A percentile compares a stretch with the other conserved stretches of the same genome.
These are phyloP conservation scores for Raja brachyura DNA, from an alignment of 2,113 vertebrate genomes.

Conservation along the genomic window DNA sequence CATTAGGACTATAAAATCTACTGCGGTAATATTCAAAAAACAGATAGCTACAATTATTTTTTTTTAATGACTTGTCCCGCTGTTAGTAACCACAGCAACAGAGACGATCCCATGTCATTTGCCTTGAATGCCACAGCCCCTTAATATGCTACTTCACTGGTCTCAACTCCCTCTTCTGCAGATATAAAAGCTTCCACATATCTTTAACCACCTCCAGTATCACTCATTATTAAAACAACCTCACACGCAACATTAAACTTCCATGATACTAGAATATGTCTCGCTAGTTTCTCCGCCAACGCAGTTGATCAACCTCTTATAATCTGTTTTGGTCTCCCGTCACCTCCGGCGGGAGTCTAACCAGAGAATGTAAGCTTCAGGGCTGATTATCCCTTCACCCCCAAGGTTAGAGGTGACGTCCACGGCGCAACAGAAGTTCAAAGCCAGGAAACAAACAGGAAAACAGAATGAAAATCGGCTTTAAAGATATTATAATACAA, in stretches of 20 bases:
- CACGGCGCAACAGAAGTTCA: constrained; percentile 72
- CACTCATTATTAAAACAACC: constrained; percentile 9
- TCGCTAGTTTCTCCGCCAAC: neutral
- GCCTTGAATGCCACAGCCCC: constrained; percentile 80
- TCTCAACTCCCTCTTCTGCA: constrained; percentile 58
- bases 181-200: neutral
- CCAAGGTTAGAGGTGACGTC: constrained; percentile 71
- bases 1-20: neutral
- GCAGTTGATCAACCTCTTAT: neutral
- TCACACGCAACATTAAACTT: neutral
- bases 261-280: neutral
- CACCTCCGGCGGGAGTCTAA: constrained; percentile 40
- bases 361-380: constrained; percentile 56
- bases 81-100: constrained; percentile 77
- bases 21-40: neutral
- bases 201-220: neutral
- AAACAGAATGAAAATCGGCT: constrained; percentile 42
- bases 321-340: neutral
- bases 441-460: constrained; percentile 61
- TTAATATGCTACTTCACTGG: constrained; percentile 65
- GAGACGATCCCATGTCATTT: constrained; percentile 86
- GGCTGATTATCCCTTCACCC: constrained; percentile 55
- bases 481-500: constrained; percentile 12
- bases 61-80: neutral
- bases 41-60: neutral